A percentile compares a stretch with the other conserved stretches of the same genome.
Conservation (phyloP, 2,797 vertebrate genomes). For the Bradypodion pumilum region DNA sequence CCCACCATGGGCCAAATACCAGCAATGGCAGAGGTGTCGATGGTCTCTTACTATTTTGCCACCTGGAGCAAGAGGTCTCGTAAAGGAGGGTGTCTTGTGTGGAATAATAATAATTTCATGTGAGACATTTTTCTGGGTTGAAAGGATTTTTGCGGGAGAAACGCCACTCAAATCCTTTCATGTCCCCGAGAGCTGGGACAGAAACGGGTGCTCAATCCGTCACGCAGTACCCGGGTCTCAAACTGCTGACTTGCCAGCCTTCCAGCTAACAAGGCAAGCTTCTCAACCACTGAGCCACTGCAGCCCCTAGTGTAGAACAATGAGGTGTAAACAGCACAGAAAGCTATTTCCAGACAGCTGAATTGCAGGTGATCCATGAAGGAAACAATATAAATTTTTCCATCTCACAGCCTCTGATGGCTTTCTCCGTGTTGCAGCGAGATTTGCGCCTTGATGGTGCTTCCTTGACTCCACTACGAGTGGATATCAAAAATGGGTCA, state of each 20-base stretch:
- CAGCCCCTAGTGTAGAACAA: no score
- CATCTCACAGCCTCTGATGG: slow-evolving; percentile 51
- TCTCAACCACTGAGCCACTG: no score
- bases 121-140: no score
- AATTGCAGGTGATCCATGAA: slow-evolving; percentile 50
- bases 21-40: slow-evolving; percentile 29
- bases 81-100: not conserved
- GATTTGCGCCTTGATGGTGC: slow-evolving; percentile 44
- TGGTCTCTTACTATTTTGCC: slow-evolving; percentile 9
- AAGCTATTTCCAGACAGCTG: slow-evolving; percentile 31
- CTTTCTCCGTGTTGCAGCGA: slow-evolving; percentile 50
- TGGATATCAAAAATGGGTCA: slow-evolving; percentile 60
- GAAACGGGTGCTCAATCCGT: no score
- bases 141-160: no score
- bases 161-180: no score
- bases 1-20: not conserved
- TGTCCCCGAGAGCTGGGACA: no score
- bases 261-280: no score
- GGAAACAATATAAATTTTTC: slow-evolving; percentile 41
- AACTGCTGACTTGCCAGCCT: no score
- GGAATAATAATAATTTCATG: no score
- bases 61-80: slow-evolving; percentile 17
- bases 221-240: no score
- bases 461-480: slow-evolving; percentile 45
- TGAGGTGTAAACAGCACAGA: not conserved